Evolutionary conservation across 2,797 vertebrate species (phyloP).

Genomic region (Octomys mimax): DNA sequence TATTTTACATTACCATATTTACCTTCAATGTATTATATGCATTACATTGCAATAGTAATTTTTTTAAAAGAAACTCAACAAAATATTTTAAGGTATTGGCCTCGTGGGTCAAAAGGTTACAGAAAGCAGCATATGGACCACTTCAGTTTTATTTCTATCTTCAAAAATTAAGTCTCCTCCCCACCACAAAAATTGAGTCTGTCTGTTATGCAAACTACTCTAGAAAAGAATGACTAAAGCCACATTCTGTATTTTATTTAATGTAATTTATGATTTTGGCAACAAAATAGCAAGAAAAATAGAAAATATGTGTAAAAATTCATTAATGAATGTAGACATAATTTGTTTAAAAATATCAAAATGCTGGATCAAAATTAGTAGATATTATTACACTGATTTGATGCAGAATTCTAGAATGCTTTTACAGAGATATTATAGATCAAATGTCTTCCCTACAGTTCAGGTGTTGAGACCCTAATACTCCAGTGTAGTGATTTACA

Average conservation of each 20-base stretch:
- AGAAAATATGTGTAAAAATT: not conserved
- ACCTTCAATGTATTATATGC: not conserved
- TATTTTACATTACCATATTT: not conserved
- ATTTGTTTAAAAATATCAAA: not conserved
- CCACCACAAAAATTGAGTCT: not conserved
- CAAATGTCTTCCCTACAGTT: not conserved
- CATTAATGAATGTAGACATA: too few relatives aligned
- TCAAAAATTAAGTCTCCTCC: not conserved
- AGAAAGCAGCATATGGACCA: not conserved
- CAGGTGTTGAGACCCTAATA: not conserved
- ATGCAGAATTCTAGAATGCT: not conserved
- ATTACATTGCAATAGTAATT: not conserved
- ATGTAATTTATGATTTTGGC: not conserved
- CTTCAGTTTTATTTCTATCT: not conserved
- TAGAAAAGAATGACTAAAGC: not conserved
- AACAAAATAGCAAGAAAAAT: not conserved
- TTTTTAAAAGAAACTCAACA: too few relatives aligned
- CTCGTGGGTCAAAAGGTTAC: not conserved
- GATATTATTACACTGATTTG: not conserved
- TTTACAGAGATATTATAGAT: not conserved
- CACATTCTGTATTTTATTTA: not conserved
- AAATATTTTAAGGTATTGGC: not conserved
- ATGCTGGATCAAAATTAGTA: not conserved
- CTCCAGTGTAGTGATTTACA: too few relatives aligned
- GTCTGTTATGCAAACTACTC: not conserved